These are phyloP conservation scores for Litoditis marina DNA, from an alignment of 2,888 invertebrate genomes.

Conservation along the genomic window DNA sequence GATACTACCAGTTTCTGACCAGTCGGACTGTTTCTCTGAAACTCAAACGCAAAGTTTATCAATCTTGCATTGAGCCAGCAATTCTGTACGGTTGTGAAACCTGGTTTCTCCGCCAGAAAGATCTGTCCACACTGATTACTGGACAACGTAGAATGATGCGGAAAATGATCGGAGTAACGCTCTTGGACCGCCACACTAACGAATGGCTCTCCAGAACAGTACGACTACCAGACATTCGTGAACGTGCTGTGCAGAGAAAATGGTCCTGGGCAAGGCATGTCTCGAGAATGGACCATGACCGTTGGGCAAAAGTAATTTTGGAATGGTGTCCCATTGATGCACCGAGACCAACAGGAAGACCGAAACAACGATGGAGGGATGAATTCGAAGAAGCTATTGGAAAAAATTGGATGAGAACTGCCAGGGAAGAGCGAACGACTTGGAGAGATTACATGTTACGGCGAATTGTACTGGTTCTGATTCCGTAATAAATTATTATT, in stretches of 20 bases:
- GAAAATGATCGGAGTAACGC: not conserved
- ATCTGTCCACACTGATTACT: not conserved
- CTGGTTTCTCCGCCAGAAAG: not conserved
- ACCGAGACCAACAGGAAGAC: not conserved
- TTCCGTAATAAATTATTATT: too few species aligned
- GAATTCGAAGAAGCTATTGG: not conserved
- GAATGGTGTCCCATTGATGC: not conserved
- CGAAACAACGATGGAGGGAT: not conserved
- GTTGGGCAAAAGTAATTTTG: not conserved
- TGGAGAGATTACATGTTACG: too few species aligned
- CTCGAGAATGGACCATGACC: not conserved
- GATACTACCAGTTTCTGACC: not conserved
- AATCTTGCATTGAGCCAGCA: not conserved
- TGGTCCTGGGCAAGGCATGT: not conserved
- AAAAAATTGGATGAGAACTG: too few species aligned
- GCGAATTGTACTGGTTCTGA: too few species aligned
- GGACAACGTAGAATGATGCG: not conserved
- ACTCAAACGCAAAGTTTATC: not conserved
- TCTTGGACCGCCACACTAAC: not conserved
- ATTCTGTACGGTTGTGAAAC: conserved; percentile 1
- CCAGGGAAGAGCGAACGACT: too few species aligned
- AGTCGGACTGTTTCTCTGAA: not conserved
- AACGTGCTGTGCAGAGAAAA: not conserved
- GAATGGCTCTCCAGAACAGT: not conserved
- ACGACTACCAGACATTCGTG: not conserved